These are phyloP conservation scores for Lasius fuliginosus DNA, from an alignment of 2,888 invertebrate genomes.

Conservation along the genomic window DNA sequence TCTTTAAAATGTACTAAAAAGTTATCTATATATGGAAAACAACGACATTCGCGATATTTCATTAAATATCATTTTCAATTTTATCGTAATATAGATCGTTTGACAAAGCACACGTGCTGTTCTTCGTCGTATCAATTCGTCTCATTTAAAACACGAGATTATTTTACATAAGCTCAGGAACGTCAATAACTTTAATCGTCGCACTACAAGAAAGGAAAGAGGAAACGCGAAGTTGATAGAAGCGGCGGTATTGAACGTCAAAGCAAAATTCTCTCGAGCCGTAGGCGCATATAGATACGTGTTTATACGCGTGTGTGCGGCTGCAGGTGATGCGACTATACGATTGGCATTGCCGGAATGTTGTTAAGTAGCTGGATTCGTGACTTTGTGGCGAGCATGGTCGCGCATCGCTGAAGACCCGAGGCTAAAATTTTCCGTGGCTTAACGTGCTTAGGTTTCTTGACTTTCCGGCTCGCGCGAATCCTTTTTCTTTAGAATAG, in stretches of 20 bases:
- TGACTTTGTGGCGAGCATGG: conserved; percentile 36
- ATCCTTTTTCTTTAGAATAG: conserved; percentile 30
- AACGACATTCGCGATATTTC: not conserved
- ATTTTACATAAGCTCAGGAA: conserved; percentile 24
- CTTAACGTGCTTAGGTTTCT: conserved; percentile 46
- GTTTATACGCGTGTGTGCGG: not conserved
- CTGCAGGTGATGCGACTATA: conserved; percentile 43
- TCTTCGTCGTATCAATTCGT: not conserved
- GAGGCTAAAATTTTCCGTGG: conserved; percentile 34
- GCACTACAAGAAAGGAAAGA: conserved; percentile 32
- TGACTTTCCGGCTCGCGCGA: conserved; percentile 43
- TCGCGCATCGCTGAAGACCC: conserved; percentile 42
- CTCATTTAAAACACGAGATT: conserved; percentile 20
- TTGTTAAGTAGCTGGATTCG: conserved; percentile 59
- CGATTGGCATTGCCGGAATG: conserved; percentile 60
- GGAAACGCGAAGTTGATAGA: conserved; percentile 26
- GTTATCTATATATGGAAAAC: not conserved
- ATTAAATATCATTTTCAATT: conserved; percentile 27
- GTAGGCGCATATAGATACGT: not conserved
- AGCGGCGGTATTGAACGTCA: conserved; percentile 18
- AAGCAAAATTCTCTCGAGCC: conserved; percentile 34
- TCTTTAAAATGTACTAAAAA: not conserved
- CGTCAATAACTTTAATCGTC: conserved; percentile 42
- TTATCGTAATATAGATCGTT: conserved; percentile 2
- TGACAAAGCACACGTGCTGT: not conserved